These are phyloP conservation scores for Rhamnusium bicolor DNA, from an alignment of 2,888 invertebrate genomes.

Conservation along the genomic window DNA sequence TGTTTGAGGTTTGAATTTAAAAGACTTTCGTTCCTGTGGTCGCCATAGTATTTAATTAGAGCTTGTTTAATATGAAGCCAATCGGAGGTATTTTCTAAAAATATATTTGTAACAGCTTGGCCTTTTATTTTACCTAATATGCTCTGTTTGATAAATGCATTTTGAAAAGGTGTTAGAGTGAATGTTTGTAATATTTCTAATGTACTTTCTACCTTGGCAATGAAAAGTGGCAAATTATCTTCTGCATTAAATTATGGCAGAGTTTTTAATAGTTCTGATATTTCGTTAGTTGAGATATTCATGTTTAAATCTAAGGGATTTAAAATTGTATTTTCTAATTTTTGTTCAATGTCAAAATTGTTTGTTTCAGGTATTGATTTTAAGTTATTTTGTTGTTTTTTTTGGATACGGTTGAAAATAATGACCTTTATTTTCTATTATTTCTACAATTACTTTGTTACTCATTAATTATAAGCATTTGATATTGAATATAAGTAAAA, in stretches of 20 bases:
- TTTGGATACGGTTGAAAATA: neutral
- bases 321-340: neutral
- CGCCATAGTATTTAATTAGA: constrained; percentile 11
- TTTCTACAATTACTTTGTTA: neutral
- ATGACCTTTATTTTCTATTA: neutral
- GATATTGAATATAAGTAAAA: too few relatives aligned
- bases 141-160: neutral
- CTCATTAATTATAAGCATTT: neutral
- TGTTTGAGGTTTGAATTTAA: neutral
- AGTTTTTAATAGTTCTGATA: neutral
- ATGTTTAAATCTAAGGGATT: too few relatives aligned
- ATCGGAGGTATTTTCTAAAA: neutral
- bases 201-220: neutral
- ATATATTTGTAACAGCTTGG: neutral
- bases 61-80: neutral
- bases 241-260: neutral
- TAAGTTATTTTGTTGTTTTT: neutral
- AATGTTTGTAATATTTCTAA: neutral
- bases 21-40: constrained; percentile 4
- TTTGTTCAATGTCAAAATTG: neutral
- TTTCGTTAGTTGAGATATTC: neutral
- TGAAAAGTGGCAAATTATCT: constrained; percentile 16
- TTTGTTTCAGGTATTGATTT: neutral
- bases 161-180: neutral
- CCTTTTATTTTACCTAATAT: constrained; percentile 7